Base-by-base conservation (phyloP, 92 coral and sea anemone genomes). In the Epizoanthus rinbou region DNA sequence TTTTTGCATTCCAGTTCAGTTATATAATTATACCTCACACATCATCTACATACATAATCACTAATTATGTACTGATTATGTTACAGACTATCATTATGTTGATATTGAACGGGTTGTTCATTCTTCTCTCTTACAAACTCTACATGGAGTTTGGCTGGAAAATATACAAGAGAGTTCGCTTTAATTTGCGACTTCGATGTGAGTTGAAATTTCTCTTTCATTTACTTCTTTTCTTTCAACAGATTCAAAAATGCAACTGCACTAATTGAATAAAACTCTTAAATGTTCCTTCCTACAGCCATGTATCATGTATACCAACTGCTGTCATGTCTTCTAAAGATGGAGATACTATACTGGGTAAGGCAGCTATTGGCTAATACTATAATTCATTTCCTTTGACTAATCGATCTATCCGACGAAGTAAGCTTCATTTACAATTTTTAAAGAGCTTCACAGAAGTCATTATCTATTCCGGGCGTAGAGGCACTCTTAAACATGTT, bases 111-210 rank as follows among this genome's bases (percentile, higher is more conserved):
- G 81, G 80, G 56, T 84, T 93, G 37, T 93, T 93, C 64, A 91
- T 89, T 8, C 71, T 80, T 74, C 81, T 93, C 23, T 88, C 97
- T 18, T 93, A 92, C 93, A 91, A 93, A 82, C 86, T 93, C 43
- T 91, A 93, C 83, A 88, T 72, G 41, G 97, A 93, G 71, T 93
- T 91, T 93, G 97, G 97, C 43, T 93, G 97, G 97, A 93, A 93
- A 84, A 93, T 93, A 15, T 93, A 93, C 76, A 93, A 93, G 75
- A 88, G 93, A 57, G 97, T 93, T 64, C 90, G 94, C 14, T 91
- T 93, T 45, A 89, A 93, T 82, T 63, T 91, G 87, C 82, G 87
- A 69, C 86, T 93, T 19, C 88, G 97, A 91, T 87, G 97, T 93
- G 89, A 83, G 88, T 84, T 54, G 50, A 65, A 65, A 21, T 57